Conservation (phyloP, 2,797 vertebrate species). For the Gadopsis bispinosus region DNA sequence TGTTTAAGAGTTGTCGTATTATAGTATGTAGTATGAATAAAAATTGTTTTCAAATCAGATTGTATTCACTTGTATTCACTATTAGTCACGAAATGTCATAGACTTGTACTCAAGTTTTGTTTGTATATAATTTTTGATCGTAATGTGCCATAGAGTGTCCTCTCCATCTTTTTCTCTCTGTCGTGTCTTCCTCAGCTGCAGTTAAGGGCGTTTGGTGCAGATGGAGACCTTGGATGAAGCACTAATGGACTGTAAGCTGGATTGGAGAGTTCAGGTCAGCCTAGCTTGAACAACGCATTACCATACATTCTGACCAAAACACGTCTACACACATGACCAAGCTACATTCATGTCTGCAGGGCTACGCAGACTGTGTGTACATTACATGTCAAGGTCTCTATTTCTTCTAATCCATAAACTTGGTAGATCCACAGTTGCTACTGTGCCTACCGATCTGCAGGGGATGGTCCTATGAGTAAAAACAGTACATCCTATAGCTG, state of each 20-base stretch:
- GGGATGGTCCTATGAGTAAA: background rate
- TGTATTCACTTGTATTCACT: background rate
- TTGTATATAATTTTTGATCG: conserved; percentile 14
- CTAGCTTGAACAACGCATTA: conserved; percentile 20
- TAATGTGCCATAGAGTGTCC: conserved; percentile 8
- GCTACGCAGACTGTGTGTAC: background rate
- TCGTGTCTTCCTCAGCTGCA: conserved; percentile 31
- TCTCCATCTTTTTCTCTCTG: conserved; percentile 17
- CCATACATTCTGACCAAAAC: conserved; percentile 17
- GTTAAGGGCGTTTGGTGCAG: background rate
- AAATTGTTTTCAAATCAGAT: conserved; percentile 1
- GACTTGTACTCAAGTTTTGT: background rate
- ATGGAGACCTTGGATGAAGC: conserved; percentile 26
- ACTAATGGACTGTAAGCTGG: conserved; percentile 20
- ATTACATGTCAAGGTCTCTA: background rate
- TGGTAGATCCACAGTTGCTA: background rate
- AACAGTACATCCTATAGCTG: background rate
- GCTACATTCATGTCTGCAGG: background rate
- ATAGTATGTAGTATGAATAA: background rate
- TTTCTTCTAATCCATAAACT: conserved; percentile 5
- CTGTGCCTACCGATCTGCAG: background rate
- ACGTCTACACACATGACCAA: background rate
- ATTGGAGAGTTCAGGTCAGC: conserved; percentile 39
- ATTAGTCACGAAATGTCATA: conserved; percentile 4
- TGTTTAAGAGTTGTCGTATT: background rate